These are phyloP conservation scores for Maccullochella peelii DNA, from an alignment of 2,113 vertebrate species.

Conservation along the genomic window DNA sequence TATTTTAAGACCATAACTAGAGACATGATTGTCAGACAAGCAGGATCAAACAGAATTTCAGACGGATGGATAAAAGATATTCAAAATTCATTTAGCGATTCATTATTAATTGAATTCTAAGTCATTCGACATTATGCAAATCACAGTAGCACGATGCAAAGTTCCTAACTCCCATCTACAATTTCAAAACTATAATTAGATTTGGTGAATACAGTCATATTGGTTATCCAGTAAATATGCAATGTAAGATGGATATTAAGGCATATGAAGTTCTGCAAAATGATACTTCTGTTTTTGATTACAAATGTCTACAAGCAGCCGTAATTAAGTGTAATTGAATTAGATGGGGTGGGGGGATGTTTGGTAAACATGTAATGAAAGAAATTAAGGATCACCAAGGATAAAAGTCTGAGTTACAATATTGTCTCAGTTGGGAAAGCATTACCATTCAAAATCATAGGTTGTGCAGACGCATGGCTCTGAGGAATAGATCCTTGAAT, in stretches of 20 bases:
- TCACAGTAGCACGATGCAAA: conserved; percentile 56
- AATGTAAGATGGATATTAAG: conserved; percentile 44
- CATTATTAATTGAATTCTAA: conserved; percentile 83
- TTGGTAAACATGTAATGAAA: conserved; percentile 51
- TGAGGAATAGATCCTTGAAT: conserved; percentile 89
- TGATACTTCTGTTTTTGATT: conserved; percentile 51
- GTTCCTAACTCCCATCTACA: conserved; percentile 56
- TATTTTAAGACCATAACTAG: conserved; percentile 70
- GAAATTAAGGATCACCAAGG: conserved; percentile 25
- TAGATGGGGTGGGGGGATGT: conserved; percentile 28
- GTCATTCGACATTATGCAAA: conserved; percentile 80
- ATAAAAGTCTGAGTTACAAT: conserved; percentile 38
- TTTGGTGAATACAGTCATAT: conserved; percentile 38
- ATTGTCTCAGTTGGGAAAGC: conserved; percentile 22
- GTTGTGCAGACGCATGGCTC: conserved; percentile 91
- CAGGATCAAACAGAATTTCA: conserved; percentile 81
- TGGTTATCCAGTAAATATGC: conserved; percentile 49
- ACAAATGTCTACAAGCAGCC: conserved; percentile 39
- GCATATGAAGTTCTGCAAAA: conserved; percentile 48
- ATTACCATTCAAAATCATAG: conserved; percentile 96
- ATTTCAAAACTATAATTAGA: conserved; percentile 72
- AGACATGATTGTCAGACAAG: conserved; percentile 78
- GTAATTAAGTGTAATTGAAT: conserved; percentile 56
- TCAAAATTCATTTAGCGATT: conserved; percentile 80
- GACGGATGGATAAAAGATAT: conserved; percentile 74